These are phyloP conservation scores for Pseudeuparius sepicola DNA, from an alignment of 2,888 invertebrate species.

Conservation along the genomic window DNA sequence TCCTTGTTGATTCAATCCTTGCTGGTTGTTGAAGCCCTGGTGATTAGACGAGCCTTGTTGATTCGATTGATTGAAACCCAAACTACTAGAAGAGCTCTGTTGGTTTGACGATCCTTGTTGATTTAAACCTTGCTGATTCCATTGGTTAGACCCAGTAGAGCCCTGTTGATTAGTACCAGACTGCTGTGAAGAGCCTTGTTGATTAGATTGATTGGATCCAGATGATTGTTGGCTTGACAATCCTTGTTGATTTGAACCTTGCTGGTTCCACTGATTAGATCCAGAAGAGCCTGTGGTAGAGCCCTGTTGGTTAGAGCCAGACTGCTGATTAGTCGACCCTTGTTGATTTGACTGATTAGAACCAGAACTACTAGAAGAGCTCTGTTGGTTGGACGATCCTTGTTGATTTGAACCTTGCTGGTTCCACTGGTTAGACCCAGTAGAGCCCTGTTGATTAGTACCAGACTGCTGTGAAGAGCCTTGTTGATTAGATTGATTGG, in stretches of 20 bases:
- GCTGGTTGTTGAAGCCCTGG: constrained; percentile 20
- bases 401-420: constrained; percentile 17
- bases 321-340: constrained; percentile 19
- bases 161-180: constrained; percentile 19
- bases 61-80: constrained; percentile 14
- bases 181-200: constrained; percentile 17
- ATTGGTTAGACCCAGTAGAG: constrained; percentile 16
- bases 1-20: constrained; percentile 19
- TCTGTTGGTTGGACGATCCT: constrained; percentile 16
- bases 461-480: constrained; percentile 16
- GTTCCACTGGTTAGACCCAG: constrained; percentile 17
- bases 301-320: constrained; percentile 17
- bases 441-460: constrained; percentile 20
- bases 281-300: constrained; percentile 11
- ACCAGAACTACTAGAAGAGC: constrained; percentile 13
- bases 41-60: constrained; percentile 17
- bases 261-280: constrained; percentile 20
- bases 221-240: constrained; percentile 16
- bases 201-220: constrained; percentile 11
- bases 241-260: constrained; percentile 21
- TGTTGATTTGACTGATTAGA: constrained; percentile 16
- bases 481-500: constrained; percentile 11
- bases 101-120: constrained; percentile 16
- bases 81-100: constrained; percentile 15
- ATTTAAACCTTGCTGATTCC: constrained; percentile 18